Evolutionary conservation across 2,797 vertebrate genomes (phyloP).

Genomic region (Nannoperca obscura): DNA sequence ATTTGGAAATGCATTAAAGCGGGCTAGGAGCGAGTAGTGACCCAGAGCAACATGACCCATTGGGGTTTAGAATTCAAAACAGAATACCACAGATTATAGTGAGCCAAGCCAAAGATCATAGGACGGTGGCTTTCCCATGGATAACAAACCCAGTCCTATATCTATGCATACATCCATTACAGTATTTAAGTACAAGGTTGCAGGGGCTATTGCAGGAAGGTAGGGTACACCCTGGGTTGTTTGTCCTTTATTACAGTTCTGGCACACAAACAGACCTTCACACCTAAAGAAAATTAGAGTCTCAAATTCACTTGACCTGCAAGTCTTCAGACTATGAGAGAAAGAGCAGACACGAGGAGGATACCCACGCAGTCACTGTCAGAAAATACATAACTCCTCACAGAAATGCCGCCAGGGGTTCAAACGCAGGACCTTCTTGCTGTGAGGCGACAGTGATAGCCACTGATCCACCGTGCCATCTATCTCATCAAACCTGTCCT

Average conservation of each 20-base stretch:
- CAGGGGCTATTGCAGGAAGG: slow-evolving; percentile 1
- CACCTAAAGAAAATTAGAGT: neutral
- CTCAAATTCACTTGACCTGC: slow-evolving; percentile 16
- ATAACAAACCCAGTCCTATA: neutral
- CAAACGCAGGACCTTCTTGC: neutral
- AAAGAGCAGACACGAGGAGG: neutral
- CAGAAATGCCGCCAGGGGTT: neutral
- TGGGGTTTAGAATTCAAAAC: slow-evolving; percentile 8
- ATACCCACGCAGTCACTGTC: neutral
- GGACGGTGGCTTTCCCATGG: neutral
- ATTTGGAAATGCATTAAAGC: neutral
- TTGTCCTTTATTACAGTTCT: neutral
- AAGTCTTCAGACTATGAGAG: neutral
- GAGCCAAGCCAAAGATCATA: neutral
- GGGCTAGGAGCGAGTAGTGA: too few species aligned
- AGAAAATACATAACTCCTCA: neutral
- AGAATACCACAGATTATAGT: neutral
- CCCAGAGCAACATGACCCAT: neutral
- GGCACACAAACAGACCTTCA: neutral
- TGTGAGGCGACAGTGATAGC: neutral
- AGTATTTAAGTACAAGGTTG: neutral
- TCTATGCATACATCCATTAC: neutral
- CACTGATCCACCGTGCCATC: neutral
- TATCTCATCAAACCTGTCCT: neutral
- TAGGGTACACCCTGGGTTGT: neutral